Base-by-base conservation (phyloP, 2,888 invertebrate species). In the Trachelus iudaicus region DNA sequence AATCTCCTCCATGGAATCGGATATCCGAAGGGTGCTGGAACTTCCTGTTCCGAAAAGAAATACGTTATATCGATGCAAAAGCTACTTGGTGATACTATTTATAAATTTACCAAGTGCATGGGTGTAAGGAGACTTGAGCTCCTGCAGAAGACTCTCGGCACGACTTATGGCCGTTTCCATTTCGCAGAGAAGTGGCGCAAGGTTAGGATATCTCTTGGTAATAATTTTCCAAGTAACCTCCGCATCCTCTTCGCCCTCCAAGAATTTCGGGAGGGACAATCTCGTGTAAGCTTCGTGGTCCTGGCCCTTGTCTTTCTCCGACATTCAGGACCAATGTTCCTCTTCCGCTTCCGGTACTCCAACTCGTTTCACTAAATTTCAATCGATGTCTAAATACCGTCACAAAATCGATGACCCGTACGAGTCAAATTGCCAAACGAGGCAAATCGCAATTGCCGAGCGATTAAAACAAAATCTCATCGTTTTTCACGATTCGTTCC, bases 151-250 rank as follows among this genome's bases (percentile, higher is more conserved):
- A 80, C 80, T 83, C 76, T 89, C 85, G 12, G 89, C 88, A n/a
- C 84, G 83, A 73, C 87, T 86, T 75, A 89, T 87, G 33, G 85
- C 85, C 13, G 82, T 79, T 73, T 89, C 89, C 87, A 89, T 86
- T 56, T 89, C 88, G 75, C 84, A 85, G 6, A 89, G 81, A 30
- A 89, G 81, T 9, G 88, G 86, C 34, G 89, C 89, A 71, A 87
- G 86, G 12, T 86, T 87, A 31, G 89, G 89, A 79, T 89, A 89
- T 82, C 89, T 81, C 35, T 84, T 82, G 12, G 80, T 81, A 76
- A 89, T 88, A 79, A 85, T 85, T n/a, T 84, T 79, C 89, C 89
- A 89, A 15, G 87, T 80, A 35, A 69, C 73, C 9, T 77, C 76
- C 68, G 76, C 73, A 69, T 79, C 79, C 68, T 79, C 76, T 68